Conservation (phyloP, 1,140 invertebrate species). For the Ctenoplectra terminalis region DNA sequence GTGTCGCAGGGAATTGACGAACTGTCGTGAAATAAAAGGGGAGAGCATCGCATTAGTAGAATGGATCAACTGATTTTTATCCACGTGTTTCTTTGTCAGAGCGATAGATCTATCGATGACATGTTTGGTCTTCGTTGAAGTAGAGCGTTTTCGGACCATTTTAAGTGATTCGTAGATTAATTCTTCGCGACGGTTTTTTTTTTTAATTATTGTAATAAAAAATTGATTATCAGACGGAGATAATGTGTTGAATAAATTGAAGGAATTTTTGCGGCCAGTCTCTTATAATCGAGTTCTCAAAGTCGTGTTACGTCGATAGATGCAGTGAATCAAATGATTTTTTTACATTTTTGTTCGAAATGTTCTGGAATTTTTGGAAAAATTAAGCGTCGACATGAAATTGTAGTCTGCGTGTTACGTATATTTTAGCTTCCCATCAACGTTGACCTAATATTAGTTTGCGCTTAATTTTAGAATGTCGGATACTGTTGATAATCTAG, state of each 20-base stretch:
- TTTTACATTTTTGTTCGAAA: background rate
- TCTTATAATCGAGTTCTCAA: no score
- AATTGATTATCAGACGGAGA: no score
- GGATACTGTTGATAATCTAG: background rate
- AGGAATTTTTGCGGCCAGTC: no score
- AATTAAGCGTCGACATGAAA: background rate
- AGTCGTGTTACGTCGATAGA: no score
- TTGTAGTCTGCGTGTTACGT: background rate
- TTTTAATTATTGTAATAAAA: no score
- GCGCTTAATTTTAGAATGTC: background rate
- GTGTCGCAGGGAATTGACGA: background rate
- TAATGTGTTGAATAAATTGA: no score
- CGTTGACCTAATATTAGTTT: slow-evolving; percentile 2
- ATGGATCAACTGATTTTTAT: background rate
- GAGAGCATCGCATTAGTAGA: background rate
- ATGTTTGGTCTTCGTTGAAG: no score
- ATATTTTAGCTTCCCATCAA: background rate
- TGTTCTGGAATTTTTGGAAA: background rate
- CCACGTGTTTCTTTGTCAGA: background rate
- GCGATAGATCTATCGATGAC: no score
- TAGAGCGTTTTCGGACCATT: no score
- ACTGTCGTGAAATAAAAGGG: background rate
- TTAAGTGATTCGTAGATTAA: no score
- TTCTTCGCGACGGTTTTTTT: no score
- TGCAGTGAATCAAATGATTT: no score